Conservation (phyloP, 2,113 vertebrate species). For the Emydura subglobosa region DNA sequence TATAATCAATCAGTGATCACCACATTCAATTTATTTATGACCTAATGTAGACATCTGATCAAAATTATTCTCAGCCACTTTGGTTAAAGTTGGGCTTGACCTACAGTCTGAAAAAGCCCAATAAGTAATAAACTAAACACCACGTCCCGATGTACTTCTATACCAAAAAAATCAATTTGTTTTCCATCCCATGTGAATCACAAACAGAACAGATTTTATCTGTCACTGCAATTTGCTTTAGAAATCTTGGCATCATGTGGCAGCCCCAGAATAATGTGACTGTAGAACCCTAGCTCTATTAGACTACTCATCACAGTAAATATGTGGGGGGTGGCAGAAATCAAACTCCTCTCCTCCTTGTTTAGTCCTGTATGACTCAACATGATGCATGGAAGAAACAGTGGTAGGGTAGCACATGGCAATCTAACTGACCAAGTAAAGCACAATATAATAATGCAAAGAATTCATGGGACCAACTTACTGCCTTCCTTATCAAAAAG, state of each 20-base stretch:
- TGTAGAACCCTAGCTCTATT: neutral
- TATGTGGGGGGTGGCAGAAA: neutral
- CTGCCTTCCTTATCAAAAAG: neutral
- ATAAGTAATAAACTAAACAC: neutral
- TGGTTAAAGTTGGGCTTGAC: constrained; percentile 34
- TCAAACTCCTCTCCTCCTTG: neutral
- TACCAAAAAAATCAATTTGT: neutral
- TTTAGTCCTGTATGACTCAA: neutral
- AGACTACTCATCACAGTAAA: neutral
- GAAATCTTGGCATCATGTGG: neutral
- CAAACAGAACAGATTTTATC: neutral
- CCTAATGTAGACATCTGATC: constrained; percentile 1
- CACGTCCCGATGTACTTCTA: neutral
- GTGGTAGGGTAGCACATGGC: neutral
- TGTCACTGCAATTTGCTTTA: constrained; percentile 21
- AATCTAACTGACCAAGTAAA: neutral
- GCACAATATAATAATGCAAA: neutral
- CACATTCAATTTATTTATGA: constrained; percentile 25
- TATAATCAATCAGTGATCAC: neutral
- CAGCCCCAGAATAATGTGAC: neutral
- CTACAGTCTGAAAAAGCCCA: constrained; percentile 18
- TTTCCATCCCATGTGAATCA: neutral
- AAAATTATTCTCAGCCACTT: constrained; percentile 41
- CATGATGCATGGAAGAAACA: neutral
- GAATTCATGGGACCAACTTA: neutral